Evolutionary conservation across 2,888 invertebrate species (phyloP), one percentile per base, ranked within the genome.

Genomic region (Tuta absoluta): DNA sequence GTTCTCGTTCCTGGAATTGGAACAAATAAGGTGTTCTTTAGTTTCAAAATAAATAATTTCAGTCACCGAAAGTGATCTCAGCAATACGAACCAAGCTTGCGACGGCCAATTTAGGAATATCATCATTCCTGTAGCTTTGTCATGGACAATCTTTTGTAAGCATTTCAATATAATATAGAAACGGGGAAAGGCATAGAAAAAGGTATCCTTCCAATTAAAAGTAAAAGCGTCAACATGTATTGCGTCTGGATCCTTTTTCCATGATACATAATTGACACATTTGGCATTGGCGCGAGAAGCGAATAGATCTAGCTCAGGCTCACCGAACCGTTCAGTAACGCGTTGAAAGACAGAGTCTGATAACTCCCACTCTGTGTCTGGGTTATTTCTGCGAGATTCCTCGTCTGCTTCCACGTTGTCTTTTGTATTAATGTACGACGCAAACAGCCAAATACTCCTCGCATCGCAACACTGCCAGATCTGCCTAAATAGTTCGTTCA

Each of bases 131-230:
- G 23, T 56, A 7, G 66, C 66, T 38, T 62, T 66, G 2, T 69
- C 67, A 4, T 41, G 17, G 4, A 64, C 62, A 1, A 70, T 65
- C 38, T 68, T 68, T 65, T 60, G 28, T 1, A 68, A 19, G 3
- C 51, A 19, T 64, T 65, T 68, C 12, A 51, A 2, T 19, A 67
- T 38, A 0, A 67, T n/a, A 0, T 61, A 38, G 38, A 68, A 66
- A 3, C 67, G 68, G 0, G 68, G 65, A 19, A 69, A 66, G 0
- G 67, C 70, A 58, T 70, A 68, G 24, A 70, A 68, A 14, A 21
- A 59, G 0, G 17, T 21, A 0, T 19, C 10, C 23, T 64, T 10
- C 67, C 68, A 70, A 2, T 21, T 2, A n/a, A 67, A 0, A 0
- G 70, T 67, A 28, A 68, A 69, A 7, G 67, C 67, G 28, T 68